phyloP scores from a whole-genome alignment of 2,797 vertebrate genomes.

The Siniperca obscura region DNA sequence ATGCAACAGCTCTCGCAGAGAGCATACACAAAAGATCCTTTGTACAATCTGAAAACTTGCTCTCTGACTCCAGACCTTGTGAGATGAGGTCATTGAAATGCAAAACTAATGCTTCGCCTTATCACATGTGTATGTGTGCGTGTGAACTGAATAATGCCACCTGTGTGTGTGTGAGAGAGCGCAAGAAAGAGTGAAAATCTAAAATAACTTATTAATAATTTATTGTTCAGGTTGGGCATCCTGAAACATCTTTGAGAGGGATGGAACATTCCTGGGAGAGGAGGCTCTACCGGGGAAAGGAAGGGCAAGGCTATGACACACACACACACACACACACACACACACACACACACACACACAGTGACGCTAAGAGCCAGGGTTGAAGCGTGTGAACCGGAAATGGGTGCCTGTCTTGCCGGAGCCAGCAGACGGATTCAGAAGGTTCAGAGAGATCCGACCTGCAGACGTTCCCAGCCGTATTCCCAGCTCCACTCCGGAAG shows the following conservation, averaged over 20 bases:
- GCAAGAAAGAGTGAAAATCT: conserved; percentile 13
- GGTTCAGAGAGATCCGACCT: conserved; percentile 72
- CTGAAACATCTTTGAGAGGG: conserved; percentile 71
- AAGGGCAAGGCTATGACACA: conserved; percentile 67
- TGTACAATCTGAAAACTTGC: conserved; percentile 69
- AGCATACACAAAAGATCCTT: conserved; percentile 65
- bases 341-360: conserved; percentile 27
- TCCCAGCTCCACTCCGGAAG: conserved; percentile 69
- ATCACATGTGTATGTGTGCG: conserved; percentile 36
- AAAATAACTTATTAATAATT: conserved; percentile 59
- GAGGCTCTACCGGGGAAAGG: conserved; percentile 70
- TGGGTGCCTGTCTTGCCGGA: conserved; percentile 62
- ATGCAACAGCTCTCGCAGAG: conserved; percentile 46
- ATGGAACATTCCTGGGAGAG: conserved; percentile 77
- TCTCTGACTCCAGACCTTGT: conserved; percentile 74
- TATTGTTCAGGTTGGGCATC: conserved; percentile 74
- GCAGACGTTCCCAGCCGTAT: conserved; percentile 76
- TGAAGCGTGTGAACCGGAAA: conserved; percentile 82
- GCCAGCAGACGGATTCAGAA: conserved; percentile 59
- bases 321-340: conserved; percentile 28
- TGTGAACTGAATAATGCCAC: conserved; percentile 50
- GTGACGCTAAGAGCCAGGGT: conserved; percentile 44
- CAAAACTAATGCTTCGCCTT: conserved; percentile 55
- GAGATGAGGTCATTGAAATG: conserved; percentile 75
- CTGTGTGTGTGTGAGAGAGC: conserved; percentile 6